Percentiles rank a stretch among this genome's conserved stretches.
Conservation (phyloP, 2,888 invertebrate species). For the Heliconius charithonia region DNA sequence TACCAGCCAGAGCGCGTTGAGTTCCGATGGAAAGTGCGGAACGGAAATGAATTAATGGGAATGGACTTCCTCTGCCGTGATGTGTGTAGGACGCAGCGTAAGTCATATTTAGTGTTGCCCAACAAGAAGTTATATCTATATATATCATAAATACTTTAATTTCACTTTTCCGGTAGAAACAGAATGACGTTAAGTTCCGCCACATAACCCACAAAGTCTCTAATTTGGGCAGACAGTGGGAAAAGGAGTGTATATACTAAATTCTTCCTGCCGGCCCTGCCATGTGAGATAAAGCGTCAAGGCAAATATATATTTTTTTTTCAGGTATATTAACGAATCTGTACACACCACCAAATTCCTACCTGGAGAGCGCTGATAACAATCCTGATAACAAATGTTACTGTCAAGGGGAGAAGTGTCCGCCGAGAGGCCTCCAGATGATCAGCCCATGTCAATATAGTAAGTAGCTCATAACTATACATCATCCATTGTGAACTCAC, state of each 20-base stretch:
- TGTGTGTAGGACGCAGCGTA: neutral
- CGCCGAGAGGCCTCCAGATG: constrained; percentile 90
- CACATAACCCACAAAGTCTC: too few species aligned
- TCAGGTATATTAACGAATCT: constrained; percentile 88
- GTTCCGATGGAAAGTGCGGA: neutral
- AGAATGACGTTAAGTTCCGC: too few species aligned
- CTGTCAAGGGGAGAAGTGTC: constrained; percentile 88
- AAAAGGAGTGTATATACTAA: too few species aligned
- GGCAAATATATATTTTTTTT: neutral
- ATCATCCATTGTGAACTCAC: too few species aligned
- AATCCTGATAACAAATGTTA: constrained; percentile 90
- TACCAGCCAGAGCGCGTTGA: neutral
- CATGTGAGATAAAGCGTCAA: too few species aligned
- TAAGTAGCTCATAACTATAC: constrained; percentile 64
- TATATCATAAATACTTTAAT: too few species aligned
- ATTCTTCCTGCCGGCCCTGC: too few species aligned
- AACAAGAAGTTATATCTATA: too few species aligned
- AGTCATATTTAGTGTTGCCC: neutral
- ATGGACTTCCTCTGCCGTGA: neutral
- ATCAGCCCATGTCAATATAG: constrained; percentile 95
- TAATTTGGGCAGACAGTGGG: too few species aligned
- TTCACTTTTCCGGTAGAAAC: too few species aligned
- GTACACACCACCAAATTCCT: constrained; percentile 88
- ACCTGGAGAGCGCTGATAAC: constrained; percentile 87
- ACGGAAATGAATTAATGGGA: neutral